Base-by-base conservation (phyloP, 2,888 invertebrate genomes). In the Xestia ashworthii region DNA sequence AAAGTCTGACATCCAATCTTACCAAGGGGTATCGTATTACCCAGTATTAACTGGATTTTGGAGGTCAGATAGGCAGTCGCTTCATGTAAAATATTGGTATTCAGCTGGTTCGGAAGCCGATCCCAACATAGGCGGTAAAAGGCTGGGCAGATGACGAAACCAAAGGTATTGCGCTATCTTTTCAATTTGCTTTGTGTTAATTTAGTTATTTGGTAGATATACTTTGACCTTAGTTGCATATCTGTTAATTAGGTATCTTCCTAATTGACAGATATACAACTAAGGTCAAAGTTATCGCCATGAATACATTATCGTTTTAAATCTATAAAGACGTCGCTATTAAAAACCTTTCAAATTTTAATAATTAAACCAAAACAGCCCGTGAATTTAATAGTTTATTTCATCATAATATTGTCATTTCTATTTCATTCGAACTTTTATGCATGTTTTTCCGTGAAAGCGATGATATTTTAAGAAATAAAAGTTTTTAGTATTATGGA, bases 401-500 rank as follows among this genome's bases (percentile, higher is more conserved):
- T 76, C 71, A 69, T 64, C 48, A 58, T 76, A 67, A 72, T 83
- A 74, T 76, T 78, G 60, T 78, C 62, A 64, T 78, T 71, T 58
- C 38, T 67, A 62, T 76, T 73, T 78, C 62, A 74, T 78, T 72
- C 60, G 25, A 1, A 70, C 14, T 71, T 80, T 84, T 76, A 81
- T 62, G 69, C 22, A 38, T 19, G 9, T 74, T 74, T 41, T 11
- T 14, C 67, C 44, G 65, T 67, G 16, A 70, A n/a, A 68, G 74
- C 58, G 14, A 46, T 38, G 48, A 64, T 76, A 64, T 67, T 58
- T 58, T 55, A 12, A 55, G 22, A 66, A 65, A 76, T 76, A 50
- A 69, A 80, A 41, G 38, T 53, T 58, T 67, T 72, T 25, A 83
- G 55, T 46, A n/a, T 48, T 16, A 48, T 46, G 32, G 6, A 25